Evolutionary conservation across 2,888 invertebrate genomes (phyloP).

Genomic region (Drosophila emarginata): DNA sequence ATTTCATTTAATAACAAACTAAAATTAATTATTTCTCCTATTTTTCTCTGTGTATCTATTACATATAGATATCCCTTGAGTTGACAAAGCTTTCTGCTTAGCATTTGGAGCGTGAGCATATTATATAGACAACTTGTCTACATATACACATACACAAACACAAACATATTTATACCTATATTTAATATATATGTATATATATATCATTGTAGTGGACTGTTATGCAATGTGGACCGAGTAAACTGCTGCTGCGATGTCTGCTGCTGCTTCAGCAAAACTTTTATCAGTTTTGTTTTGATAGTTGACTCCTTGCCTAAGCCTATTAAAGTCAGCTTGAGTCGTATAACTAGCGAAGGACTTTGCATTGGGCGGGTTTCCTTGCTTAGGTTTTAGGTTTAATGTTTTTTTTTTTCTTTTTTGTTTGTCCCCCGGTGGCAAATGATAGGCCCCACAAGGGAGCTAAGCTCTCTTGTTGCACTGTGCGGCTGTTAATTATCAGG

Average conservation of each 20-base stretch:
- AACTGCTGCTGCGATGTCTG: background rate
- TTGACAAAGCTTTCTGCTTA: conserved; percentile 65
- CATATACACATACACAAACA: background rate
- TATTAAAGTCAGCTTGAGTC: conserved; percentile 68
- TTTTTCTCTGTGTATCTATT: background rate
- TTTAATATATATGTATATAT: background rate
- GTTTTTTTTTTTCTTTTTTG: background rate
- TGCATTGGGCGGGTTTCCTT: conserved; percentile 68
- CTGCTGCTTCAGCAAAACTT: conserved; percentile 40
- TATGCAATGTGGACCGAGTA: conserved; percentile 15
- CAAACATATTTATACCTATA: background rate
- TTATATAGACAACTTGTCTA: conserved; percentile 43
- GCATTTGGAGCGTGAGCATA: conserved; percentile 66
- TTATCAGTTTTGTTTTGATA: conserved; percentile 74
- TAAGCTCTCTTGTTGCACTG: conserved; percentile 49
- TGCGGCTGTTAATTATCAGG: conserved; percentile 42
- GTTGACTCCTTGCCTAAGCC: conserved; percentile 70
- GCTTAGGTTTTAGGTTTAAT: conserved; percentile 9
- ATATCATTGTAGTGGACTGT: conserved; percentile 22
- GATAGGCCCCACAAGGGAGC: conserved; percentile 61
- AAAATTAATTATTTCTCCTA: background rate
- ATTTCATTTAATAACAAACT: background rate
- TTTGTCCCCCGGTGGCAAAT: conserved; percentile 31
- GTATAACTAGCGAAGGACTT: conserved; percentile 67
- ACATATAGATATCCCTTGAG: conserved; percentile 34